Base-by-base conservation (phyloP, 1,140 invertebrate genomes). In the Uloborus diversus region DNA sequence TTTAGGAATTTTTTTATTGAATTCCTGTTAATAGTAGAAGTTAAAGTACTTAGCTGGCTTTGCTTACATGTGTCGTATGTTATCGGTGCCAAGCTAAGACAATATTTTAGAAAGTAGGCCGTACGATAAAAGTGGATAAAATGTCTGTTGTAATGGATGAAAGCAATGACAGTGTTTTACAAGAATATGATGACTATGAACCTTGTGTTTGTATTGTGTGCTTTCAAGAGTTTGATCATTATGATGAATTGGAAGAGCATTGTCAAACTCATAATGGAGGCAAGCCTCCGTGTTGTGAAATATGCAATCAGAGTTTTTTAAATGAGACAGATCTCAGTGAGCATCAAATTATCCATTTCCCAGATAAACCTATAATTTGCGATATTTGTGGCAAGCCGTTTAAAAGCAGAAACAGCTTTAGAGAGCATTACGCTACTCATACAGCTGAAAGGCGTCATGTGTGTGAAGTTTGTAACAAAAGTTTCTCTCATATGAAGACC, bases 401-500 rank as follows among this genome's bases (percentile, higher is more conserved):
- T 37, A 70, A 42, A 23, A 35, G 32, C 13, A 33, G 64, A 9
- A 32, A 23, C 17, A 30, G 28, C 35, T 62, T 64, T 28, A 35
- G 53, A 32, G 57, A 64, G 23, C 79, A 80, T 42, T 64, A 70
- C n/a, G 9, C 25, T 4, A 64, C 47, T 27, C 88, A 88, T 81
- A 87, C 87, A 20, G 86, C 87, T 13, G 87, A 88, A 66, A 84
- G 83, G 69, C 88, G 87, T 23, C 87, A 85, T 82, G 82, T 83
- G 82, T 89, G 88, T 83, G 61, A 82, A 11, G 78, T 85, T 1
- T 89, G 88, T 82, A 81, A 71, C 4, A 85, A 85, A 76, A 80
- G 82, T 11, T 89, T 88, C 80, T 83, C 85, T 30, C 86, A 88
- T 80, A 84, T 82, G 7, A 85, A 85, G 27, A 85, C 87, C 28